These are phyloP conservation scores for Papilio protenor DNA, from an alignment of 2,888 invertebrate genomes.

Conservation along the genomic window DNA sequence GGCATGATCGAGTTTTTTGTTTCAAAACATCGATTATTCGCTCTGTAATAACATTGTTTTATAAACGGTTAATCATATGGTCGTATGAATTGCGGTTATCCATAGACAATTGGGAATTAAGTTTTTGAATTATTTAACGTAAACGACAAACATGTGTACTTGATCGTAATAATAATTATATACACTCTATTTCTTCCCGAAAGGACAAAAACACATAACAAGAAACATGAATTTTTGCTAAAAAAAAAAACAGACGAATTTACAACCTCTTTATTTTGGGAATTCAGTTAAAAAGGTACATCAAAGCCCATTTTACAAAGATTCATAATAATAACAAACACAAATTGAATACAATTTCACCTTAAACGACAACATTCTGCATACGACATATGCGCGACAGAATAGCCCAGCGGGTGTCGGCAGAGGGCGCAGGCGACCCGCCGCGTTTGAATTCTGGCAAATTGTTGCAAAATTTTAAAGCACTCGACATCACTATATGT, in stretches of 20 bases:
- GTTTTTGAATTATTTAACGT: slow-evolving; percentile 8
- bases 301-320: background rate
- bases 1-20: slow-evolving; percentile 72
- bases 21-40: slow-evolving; percentile 53
- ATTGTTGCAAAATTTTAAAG: slow-evolving; percentile 55
- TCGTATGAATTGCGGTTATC: slow-evolving; percentile 43
- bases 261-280: background rate
- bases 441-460: slow-evolving; percentile 46
- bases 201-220: too few relatives aligned
- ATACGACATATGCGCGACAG: slow-evolving; percentile 68
- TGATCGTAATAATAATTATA: background rate
- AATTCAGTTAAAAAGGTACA: background rate
- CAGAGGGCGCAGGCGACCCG: slow-evolving; percentile 46
- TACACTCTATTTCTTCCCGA: too few relatives aligned
- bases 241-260: background rate
- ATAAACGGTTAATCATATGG: slow-evolving; percentile 43
- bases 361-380: slow-evolving; percentile 46
- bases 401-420: slow-evolving; percentile 59
- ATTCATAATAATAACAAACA: slow-evolving; percentile 7
- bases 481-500: slow-evolving; percentile 47
- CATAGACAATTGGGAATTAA: slow-evolving; percentile 31
- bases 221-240: too few relatives aligned
- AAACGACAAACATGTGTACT: background rate
- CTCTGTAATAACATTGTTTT: slow-evolving; percentile 43
- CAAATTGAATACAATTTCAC: slow-evolving; percentile 34